Base-by-base conservation (phyloP, 2,888 invertebrate species). In the Drosophila setosimentum region DNA sequence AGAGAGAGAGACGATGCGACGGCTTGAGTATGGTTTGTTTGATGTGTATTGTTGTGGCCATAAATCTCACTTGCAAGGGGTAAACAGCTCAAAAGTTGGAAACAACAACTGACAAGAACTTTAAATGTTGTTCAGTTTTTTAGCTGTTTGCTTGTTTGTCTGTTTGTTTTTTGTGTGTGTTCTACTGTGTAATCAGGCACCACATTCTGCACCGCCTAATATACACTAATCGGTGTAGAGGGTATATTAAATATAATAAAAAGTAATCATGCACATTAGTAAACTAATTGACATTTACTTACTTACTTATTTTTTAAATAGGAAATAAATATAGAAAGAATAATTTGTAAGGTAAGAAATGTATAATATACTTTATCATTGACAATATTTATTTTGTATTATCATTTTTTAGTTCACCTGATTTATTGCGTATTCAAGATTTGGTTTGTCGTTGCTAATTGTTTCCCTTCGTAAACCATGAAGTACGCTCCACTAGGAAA, bases 21-120 rank as follows among this genome's bases (percentile, higher is more conserved):
- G 42, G 50, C 30, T 29, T 49, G 51, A 33, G 60, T 29, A 62
- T 55, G 54, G 60, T 68, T 64, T 54, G 81, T 59, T 83, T 77
- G 68, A 74, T 86, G 87, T 76, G 76, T 87, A 90, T 90, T 87
- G 87, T 90, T 87, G 87, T 84, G 78, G 78, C 78, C 70, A 68
- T 78, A 84, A 83, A 80, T 83, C 80, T 75, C 74, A 83, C 82
- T 82, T 76, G 75, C 76, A 78, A 77, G 76, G 76, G 68, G 62
- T 67, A 76, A 86, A 80, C 72, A 62, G 74, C 54, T 67, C 60
- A 21, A 71, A 75, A 80, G 76, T 70, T 33, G 45, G 68, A 59
- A 66, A 57, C 48, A 30, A 64, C 63, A 69, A 24, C 62, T 50
- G 49, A 60, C 79, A 64, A 48, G 51, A 79, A 70, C 63, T 70